Base-by-base conservation (phyloP, 2,888 invertebrate genomes). In the Falcaria lacertinaria region DNA sequence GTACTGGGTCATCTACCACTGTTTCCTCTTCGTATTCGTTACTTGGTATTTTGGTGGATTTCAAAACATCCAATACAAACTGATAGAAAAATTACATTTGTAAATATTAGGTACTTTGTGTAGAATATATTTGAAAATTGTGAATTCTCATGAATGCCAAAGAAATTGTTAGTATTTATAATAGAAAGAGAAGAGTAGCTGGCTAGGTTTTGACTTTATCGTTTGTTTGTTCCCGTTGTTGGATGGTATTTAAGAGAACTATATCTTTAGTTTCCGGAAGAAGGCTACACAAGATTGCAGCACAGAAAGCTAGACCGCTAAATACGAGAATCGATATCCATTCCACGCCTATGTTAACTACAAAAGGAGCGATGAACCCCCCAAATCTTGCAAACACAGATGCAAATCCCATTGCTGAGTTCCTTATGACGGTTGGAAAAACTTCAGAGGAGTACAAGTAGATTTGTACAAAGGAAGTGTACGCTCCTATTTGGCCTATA, bases 361-460 rank as follows among this genome's bases (percentile, higher is more conserved):
- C 90, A 70, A 92, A 94, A 0, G 94, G 93, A 4, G 94, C 93
- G 15, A 91, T 66, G 66, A 94, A 92, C 11, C 93, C 93, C 22
- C 94, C 94, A 37, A 93, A 67, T 60, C 94, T 89, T 0, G 92
- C 94, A 60, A 92, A 92, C 77, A 92, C 91, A 1, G 94, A 94
- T 43, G 92, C 91, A 28, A 92, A 88, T n/a, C 94, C 96, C 60
- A 96, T 92, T 0, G 94, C 95, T 32, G 94, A 92, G 71, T 95
- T 96, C 51, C 96, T 89, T 2, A 95, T 91, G 3, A 94, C 92
- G 0, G 96, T 96, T 0, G 96, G 96, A 66, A 94, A 95, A 33
- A 96, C 77, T 80, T 96, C 96, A 0, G 95, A 94, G 5, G 94
- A 92, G 71, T 92, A 95, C 15, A 96, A 90, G 69, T 94, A 94